Evolutionary conservation across 2,888 invertebrate species (phyloP), one percentile per base, ranked within the genome.

Genomic region (Acronicta alni): DNA sequence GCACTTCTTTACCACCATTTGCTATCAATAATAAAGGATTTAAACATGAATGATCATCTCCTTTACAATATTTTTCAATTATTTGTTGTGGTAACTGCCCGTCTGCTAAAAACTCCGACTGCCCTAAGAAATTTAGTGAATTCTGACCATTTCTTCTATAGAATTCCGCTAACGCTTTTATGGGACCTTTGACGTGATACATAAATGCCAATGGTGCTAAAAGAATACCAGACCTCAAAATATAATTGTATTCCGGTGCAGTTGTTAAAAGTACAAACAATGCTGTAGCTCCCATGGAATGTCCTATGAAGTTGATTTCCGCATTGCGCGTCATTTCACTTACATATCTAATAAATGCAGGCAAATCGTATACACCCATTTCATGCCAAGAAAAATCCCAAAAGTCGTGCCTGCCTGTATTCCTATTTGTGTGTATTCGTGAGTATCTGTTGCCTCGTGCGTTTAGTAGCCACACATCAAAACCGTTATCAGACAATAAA

Each of bases 401-500:
- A 64, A 79, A 86, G 1, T 81, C 74, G 9, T 54, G 9, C 0
- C 72, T 60, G 8, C 78, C 60, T 0, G 60, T n/a, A 6, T 38
- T 55, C 46, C 57, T 75, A 2, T 18, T 71, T 0, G 61, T 42
- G 57, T 85, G 83, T 5, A 54, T 54, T 57, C 56, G 84, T 16
- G 87, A 86, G 60, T 87, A 89, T 67, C 73, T 81, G 51, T 85
- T 89, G 16, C 88, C 86, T 61, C 87, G 81, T 7, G 83, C 83
- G 56, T 95, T 95, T 10, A 92, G 84, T 88, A 88, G 93, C 97
- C 90, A 97, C 0, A 95, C 94, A 64, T 95, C 95, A 65, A 89
- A 94, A 9, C 93, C 92, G 6, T 85, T 84, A 51, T 96, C 87
- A 87, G 92, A 85, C 89, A 97, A 48, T 32, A 85, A 57, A 63